A percentile compares a stretch with the other conserved stretches of the same genome.
phyloP scores from a whole-genome alignment of 2,888 invertebrate genomes.

The Cheilosia impressa region DNA sequence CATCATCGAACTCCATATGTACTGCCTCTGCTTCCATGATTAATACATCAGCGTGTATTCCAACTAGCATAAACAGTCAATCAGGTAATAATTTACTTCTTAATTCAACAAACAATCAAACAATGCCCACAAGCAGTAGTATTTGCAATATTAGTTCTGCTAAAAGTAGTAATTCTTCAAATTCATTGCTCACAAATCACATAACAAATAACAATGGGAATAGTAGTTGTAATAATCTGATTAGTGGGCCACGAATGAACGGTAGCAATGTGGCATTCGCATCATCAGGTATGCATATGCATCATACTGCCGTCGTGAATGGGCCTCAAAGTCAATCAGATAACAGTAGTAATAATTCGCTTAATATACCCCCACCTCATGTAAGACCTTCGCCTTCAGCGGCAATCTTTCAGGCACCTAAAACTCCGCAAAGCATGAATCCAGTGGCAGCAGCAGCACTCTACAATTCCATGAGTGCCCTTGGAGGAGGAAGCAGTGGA shows the following conservation, averaged over 20 bases:
- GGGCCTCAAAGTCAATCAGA: slow-evolving; percentile 78
- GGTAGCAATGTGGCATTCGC: slow-evolving; percentile 84
- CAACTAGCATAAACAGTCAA: slow-evolving; percentile 80
- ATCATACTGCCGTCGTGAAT: slow-evolving; percentile 82
- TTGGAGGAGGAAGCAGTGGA: slow-evolving; percentile 81
- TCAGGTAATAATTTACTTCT: slow-evolving; percentile 83
- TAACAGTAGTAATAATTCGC: slow-evolving; percentile 84
- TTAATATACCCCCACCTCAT: slow-evolving; percentile 87
- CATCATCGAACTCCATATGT: slow-evolving; percentile 65
- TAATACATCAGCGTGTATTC: slow-evolving; percentile 79
- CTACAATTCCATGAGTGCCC: slow-evolving; percentile 87
- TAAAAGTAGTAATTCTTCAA: slow-evolving; percentile 75
- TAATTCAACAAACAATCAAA: slow-evolving; percentile 82
- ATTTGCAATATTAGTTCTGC: slow-evolving; percentile 77
- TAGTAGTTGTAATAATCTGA: slow-evolving; percentile 75
- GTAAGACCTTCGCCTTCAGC: slow-evolving; percentile 88
- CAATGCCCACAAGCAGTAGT: slow-evolving; percentile 82
- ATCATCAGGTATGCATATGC: slow-evolving; percentile 85
- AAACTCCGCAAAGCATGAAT: slow-evolving; percentile 88
- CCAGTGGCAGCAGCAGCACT: slow-evolving; percentile 86
- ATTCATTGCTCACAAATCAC: slow-evolving; percentile 54
- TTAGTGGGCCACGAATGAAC: slow-evolving; percentile 86
- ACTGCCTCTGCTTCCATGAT: slow-evolving; percentile 77
- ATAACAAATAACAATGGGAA: slow-evolving; percentile 52
- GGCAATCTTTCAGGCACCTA: slow-evolving; percentile 93